Conservation (phyloP, 1,140 invertebrate species). For the Macrostomum lignano region DNA sequence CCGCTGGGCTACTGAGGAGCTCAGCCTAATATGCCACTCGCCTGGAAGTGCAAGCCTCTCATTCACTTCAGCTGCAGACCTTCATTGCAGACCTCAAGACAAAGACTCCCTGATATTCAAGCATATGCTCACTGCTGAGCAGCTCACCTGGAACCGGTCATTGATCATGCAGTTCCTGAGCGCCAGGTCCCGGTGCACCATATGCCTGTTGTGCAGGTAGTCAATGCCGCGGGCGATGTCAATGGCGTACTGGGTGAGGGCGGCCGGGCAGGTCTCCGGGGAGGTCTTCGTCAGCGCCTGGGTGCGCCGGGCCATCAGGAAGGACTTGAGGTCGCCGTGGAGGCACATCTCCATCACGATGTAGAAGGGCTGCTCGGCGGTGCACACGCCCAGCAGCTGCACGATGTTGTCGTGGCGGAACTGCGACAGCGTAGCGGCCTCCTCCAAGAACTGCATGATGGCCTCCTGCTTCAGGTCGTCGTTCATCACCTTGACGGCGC, state of each 20-base stretch:
- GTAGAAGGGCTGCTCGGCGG: conserved; percentile 29
- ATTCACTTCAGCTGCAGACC: too few relatives aligned
- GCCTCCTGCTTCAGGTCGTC: too few relatives aligned
- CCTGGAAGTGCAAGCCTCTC: too few relatives aligned
- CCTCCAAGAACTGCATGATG: conserved; percentile 73
- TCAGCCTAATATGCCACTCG: too few relatives aligned
- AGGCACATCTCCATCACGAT: too few relatives aligned
- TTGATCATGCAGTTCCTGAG: conserved; percentile 50
- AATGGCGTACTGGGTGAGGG: conserved; percentile 28
- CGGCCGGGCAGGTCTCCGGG: conserved; percentile 45
- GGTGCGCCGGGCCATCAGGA: conserved; percentile 47
- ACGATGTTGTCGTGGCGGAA: conserved; percentile 45
- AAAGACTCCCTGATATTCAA: too few relatives aligned
- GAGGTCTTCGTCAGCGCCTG: conserved; percentile 36
- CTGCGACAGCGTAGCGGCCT: conserved; percentile 64
- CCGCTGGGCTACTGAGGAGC: too few relatives aligned
- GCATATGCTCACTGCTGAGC: too few relatives aligned
- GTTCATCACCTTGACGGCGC: too few relatives aligned
- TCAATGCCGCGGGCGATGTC: conserved; percentile 56
- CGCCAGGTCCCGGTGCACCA: conserved; percentile 60
- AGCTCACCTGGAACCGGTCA: too few relatives aligned
- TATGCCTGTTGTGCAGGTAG: conserved; percentile 44
- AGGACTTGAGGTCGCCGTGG: too few relatives aligned
- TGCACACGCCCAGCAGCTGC: conserved; percentile 21
- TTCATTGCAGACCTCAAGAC: too few relatives aligned